Evolutionary conservation across 2,113 vertebrate species (phyloP).

Genomic region (Coregonus clupeaformis): DNA sequence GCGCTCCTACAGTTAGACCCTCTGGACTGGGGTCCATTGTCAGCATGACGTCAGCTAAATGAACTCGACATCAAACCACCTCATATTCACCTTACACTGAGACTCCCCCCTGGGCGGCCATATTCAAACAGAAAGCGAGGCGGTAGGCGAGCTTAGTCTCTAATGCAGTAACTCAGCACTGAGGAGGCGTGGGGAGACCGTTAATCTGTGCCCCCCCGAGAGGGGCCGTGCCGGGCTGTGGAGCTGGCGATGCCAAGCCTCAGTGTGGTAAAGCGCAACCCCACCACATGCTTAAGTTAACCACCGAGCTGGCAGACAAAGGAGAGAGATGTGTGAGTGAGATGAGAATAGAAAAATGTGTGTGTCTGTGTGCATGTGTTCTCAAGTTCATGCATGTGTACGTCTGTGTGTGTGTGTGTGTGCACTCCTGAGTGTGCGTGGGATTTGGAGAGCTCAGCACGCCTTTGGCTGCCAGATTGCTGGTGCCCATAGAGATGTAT

Average conservation of each 20-base stretch:
- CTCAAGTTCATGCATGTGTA: neutral
- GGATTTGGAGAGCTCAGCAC: neutral
- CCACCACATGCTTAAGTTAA: conserved; percentile 37
- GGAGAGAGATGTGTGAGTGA: neutral
- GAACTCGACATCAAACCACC: neutral
- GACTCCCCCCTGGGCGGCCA: neutral
- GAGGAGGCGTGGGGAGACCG: neutral
- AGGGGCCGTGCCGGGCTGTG: conserved; percentile 17
- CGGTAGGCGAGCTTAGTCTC: neutral
- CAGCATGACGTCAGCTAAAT: neutral
- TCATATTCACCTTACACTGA: neutral
- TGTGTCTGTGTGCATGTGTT: neutral
- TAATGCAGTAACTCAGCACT: neutral
- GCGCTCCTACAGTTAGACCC: neutral
- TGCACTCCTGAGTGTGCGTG: conserved; percentile 2
- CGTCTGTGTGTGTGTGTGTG: neutral
- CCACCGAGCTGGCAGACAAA: conserved; percentile 21
- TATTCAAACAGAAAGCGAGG: neutral
- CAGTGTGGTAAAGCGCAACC: conserved; percentile 25
- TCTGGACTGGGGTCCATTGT: neutral
- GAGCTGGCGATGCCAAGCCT: conserved; percentile 25
- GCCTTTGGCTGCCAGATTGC: conserved; percentile 19
- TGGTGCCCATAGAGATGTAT: conserved; percentile 23
- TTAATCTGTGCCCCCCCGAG: neutral
- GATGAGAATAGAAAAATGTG: neutral